Evolutionary conservation across 2,797 vertebrate genomes (phyloP).

Genomic region (Falco concolor): DNA sequence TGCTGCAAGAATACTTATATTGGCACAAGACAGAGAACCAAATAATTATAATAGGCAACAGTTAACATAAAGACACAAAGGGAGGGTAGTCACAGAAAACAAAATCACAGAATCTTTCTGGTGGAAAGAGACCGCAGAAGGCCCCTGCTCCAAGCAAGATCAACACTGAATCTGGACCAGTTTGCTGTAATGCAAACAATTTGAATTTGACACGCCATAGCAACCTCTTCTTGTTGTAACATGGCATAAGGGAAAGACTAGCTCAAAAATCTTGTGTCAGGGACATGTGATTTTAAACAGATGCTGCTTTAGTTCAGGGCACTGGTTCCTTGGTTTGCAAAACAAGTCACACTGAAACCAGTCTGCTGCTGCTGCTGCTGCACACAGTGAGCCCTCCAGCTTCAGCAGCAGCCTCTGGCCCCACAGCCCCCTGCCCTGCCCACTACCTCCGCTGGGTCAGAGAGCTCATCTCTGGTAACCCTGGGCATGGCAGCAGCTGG

Average conservation of each 20-base stretch:
- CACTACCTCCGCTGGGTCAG: neutral
- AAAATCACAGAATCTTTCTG: neutral
- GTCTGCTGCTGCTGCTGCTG: fast-evolving
- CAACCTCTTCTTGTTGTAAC: neutral
- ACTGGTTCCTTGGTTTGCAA: neutral
- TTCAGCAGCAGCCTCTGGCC: neutral
- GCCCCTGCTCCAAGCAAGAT: fast-evolving
- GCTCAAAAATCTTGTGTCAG: neutral
- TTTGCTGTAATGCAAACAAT: neutral
- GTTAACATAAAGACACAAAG: neutral
- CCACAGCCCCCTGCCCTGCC: neutral
- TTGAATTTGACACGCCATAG: neutral
- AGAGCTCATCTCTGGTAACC: neutral
- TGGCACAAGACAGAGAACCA: neutral
- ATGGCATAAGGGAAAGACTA: neutral
- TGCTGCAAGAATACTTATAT: neutral
- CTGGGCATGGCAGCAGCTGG: neutral
- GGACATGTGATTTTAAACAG: neutral
- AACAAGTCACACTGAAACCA: neutral
- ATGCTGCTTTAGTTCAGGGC: neutral
- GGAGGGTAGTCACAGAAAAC: neutral
- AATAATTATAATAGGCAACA: neutral
- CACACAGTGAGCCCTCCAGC: neutral
- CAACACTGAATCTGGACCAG: neutral
- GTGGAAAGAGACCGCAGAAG: neutral